Conservation (phyloP, 35 echinoderm and acorn worm species). For the Lytechinus pictus region DNA sequence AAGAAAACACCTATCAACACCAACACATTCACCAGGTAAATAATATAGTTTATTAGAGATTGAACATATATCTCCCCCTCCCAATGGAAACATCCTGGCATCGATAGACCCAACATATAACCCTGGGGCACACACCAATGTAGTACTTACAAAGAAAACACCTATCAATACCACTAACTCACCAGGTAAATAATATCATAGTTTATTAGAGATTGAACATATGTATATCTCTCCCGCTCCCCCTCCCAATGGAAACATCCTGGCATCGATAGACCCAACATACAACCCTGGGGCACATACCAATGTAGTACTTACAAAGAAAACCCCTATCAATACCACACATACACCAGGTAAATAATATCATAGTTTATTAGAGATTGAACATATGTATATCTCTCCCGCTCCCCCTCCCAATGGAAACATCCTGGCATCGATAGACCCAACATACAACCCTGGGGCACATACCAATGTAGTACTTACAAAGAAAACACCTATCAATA, state of each 20-base stretch:
- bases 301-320: conserved; percentile 60
- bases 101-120: conserved; percentile 48
- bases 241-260: conserved; percentile 31
- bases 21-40: too few species aligned
- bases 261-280: conserved; percentile 59
- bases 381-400: too few species aligned
- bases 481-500: conserved; percentile 11
- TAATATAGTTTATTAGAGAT: too few species aligned
- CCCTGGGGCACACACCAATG: not conserved
- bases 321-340: not conserved
- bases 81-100: too few species aligned
- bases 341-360: not conserved
- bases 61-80: too few species aligned
- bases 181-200: not conserved
- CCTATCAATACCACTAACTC: not conserved
- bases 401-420: not conserved
- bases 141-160: conserved; percentile 44
- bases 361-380: too few species aligned
- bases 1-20: too few species aligned
- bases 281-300: conserved; percentile 13
- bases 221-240: too few species aligned
- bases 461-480: conserved; percentile 54
- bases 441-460: conserved; percentile 45
- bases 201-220: too few species aligned
- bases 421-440: conserved; percentile 58